A percentile compares a stretch with the other conserved stretches of the same genome.
These are phyloP conservation scores for Oscheius myriophilus DNA, from an alignment of 2,888 invertebrate genomes.

Conservation along the genomic window DNA sequence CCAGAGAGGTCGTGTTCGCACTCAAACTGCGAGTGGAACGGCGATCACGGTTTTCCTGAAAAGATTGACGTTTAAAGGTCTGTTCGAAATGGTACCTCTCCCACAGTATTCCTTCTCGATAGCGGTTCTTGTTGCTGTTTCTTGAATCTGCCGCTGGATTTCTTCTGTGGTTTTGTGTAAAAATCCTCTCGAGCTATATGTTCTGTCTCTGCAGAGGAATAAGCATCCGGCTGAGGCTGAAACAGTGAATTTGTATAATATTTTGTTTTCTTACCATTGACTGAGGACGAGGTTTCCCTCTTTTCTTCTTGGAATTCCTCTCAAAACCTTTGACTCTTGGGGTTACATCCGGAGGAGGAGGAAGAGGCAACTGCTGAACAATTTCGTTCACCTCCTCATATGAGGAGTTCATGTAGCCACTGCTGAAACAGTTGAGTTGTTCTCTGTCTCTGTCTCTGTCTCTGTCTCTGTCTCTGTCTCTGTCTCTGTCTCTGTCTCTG, in stretches of 20 bases:
- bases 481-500: slow-evolving; percentile 1
- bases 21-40: slow-evolving; percentile 11
- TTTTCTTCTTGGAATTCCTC: slow-evolving; percentile 40
- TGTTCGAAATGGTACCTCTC: background rate
- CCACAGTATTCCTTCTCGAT: background rate
- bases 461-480: slow-evolving; percentile 15
- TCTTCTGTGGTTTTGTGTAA: slow-evolving; percentile 46
- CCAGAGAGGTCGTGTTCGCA: slow-evolving; percentile 51
- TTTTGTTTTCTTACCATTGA: slow-evolving; percentile 24
- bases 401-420: slow-evolving; percentile 61
- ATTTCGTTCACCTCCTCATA: slow-evolving; percentile 46
- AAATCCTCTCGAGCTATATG: slow-evolving; percentile 36
- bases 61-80: background rate
- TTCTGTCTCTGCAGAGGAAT: slow-evolving; percentile 40
- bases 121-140: slow-evolving; percentile 8
- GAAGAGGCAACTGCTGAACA: slow-evolving; percentile 7
- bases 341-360: slow-evolving; percentile 14
- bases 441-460: slow-evolving; percentile 12
- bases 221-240: slow-evolving; percentile 28
- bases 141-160: slow-evolving; percentile 24
- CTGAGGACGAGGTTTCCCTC: slow-evolving; percentile 21
- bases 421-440: slow-evolving; percentile 35
- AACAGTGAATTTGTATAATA: background rate
- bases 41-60: background rate
- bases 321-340: slow-evolving; percentile 27